Evolutionary conservation across 1,140 invertebrate species (phyloP).

Genomic region (Manduca sexta): DNA sequence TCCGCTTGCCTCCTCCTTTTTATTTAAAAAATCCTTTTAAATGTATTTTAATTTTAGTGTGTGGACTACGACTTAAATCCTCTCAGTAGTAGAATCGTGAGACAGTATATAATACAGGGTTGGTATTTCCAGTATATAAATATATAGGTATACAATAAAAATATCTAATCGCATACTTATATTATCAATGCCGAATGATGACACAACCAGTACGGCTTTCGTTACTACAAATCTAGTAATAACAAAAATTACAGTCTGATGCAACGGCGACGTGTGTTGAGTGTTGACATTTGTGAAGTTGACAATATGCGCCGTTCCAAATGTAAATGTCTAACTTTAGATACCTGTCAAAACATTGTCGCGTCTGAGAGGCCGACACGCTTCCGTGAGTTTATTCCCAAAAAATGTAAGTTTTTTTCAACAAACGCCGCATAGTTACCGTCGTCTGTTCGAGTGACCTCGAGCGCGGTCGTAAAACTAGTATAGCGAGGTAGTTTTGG

Average conservation of each 20-base stretch:
- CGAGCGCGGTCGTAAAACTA: slow-evolving; percentile 45
- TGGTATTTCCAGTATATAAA: too few relatives aligned
- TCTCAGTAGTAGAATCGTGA: too few relatives aligned
- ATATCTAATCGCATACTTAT: too few relatives aligned
- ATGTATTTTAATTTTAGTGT: too few relatives aligned
- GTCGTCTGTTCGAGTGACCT: slow-evolving; percentile 32
- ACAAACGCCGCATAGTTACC: slow-evolving; percentile 21
- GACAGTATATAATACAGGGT: too few relatives aligned
- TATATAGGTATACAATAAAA: too few relatives aligned
- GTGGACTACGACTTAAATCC: too few relatives aligned
- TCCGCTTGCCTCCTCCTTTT: too few relatives aligned
- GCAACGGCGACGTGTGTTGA: background rate
- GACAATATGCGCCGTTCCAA: slow-evolving; percentile 4
- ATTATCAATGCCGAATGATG: too few relatives aligned
- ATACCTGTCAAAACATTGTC: slow-evolving; percentile 27
- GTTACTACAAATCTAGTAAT: background rate
- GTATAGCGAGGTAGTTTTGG: slow-evolving; percentile 30
- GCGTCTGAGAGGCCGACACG: slow-evolving; percentile 14
- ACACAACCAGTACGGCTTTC: too few relatives aligned
- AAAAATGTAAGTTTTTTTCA: slow-evolving; percentile 7
- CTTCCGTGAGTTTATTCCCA: slow-evolving; percentile 1
- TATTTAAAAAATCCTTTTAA: too few relatives aligned
- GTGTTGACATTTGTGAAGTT: slow-evolving; percentile 3
- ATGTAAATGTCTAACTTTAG: slow-evolving; percentile 31
- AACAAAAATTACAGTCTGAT: background rate